Conservation (phyloP, 2,888 invertebrate species). For the Blomia tropicalis region DNA sequence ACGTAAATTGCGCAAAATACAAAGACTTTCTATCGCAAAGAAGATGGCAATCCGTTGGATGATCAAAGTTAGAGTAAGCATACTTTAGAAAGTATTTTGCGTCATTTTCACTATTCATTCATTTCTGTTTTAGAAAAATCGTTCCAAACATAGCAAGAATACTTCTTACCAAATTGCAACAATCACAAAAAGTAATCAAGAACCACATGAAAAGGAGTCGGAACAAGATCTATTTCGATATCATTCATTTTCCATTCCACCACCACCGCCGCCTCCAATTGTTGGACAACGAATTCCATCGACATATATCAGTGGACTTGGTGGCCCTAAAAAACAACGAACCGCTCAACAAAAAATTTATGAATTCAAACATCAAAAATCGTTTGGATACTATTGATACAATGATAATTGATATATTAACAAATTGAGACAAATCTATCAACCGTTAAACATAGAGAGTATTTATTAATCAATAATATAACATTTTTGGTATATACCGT, state of each 20-base stretch:
- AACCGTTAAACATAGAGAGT: too few species aligned
- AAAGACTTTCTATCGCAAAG: slow-evolving; percentile 17
- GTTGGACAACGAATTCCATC: slow-evolving; percentile 1
- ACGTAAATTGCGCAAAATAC: slow-evolving; percentile 46
- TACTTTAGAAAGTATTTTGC: neutral
- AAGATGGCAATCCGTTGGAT: slow-evolving; percentile 17
- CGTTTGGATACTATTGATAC: slow-evolving; percentile 16
- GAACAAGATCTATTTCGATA: neutral
- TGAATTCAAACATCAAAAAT: slow-evolving; percentile 21
- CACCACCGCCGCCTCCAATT: slow-evolving; percentile 19
- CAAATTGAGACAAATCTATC: neutral
- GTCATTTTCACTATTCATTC: neutral
- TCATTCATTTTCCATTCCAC: slow-evolving; percentile 17
- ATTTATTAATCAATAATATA: slow-evolving; percentile 5
- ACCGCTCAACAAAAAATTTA: slow-evolving; percentile 23
- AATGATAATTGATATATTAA: neutral
- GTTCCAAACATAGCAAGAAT: neutral
- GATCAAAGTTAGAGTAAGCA: slow-evolving; percentile 2
- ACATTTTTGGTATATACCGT: neutral
- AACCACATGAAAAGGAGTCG: neutral
- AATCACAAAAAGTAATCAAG: neutral
- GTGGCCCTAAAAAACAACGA: slow-evolving; percentile 6
- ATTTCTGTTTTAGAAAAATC: neutral
- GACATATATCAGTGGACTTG: too few species aligned
- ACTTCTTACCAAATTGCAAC: neutral